These are phyloP conservation scores for Melangyna quadrimaculata DNA, from an alignment of 2,888 invertebrate genomes.

Conservation along the genomic window DNA sequence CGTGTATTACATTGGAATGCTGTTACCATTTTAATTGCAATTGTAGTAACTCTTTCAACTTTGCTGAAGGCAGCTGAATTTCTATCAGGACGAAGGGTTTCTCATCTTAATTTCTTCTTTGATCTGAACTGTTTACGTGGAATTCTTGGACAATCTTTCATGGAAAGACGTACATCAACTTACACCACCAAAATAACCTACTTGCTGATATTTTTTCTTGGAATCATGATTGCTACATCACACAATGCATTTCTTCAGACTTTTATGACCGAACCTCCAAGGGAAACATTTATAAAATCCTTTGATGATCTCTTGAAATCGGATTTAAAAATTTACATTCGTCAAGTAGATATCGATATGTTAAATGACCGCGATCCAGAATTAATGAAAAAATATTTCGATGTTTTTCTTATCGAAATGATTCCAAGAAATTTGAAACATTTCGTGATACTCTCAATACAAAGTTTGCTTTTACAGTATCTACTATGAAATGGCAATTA, in stretches of 20 bases:
- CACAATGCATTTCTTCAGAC: constrained; percentile 11
- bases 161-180: not conserved
- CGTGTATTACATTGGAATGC: constrained; percentile 74
- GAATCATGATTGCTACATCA: constrained; percentile 1
- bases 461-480: not conserved
- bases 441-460: not conserved
- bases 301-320: not conserved
- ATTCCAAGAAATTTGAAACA: not conserved
- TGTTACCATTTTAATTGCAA: constrained; percentile 22
- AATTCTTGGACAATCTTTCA: not conserved
- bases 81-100: not conserved
- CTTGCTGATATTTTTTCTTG: not conserved
- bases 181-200: not conserved
- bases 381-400: not conserved
- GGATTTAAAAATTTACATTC: not conserved
- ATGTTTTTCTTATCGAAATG: not conserved
- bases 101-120: not conserved
- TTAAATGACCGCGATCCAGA: not conserved
- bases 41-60: not conserved
- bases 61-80: not conserved
- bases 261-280: not conserved
- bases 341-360: too few relatives aligned
- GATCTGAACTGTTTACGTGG: not conserved
- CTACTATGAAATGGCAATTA: not conserved
- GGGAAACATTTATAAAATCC: not conserved